Percentiles rank a stretch among this genome's conserved stretches.
These are phyloP conservation scores for Ophioninae sp. DNA, from an alignment of 2,888 invertebrate species.

Conservation along the genomic window DNA sequence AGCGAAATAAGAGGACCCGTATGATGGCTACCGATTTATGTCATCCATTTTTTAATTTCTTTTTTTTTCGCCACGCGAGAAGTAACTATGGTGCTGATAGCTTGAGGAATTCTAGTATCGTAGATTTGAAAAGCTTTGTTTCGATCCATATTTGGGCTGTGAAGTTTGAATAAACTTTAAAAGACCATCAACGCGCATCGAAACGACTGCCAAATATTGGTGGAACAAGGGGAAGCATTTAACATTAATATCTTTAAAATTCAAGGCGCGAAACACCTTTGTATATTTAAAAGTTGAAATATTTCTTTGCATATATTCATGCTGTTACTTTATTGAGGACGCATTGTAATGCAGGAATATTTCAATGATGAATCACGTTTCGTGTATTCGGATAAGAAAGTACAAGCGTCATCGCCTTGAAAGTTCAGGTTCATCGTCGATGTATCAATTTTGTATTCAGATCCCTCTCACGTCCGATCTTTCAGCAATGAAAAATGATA, in stretches of 20 bases:
- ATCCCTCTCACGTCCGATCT: neutral
- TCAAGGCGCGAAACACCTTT: slow-evolving; percentile 48
- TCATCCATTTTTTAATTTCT: too few species aligned
- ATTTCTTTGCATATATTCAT: slow-evolving; percentile 62
- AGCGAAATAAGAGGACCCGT: too few species aligned
- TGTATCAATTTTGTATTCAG: slow-evolving; percentile 26
- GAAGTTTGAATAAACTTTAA: neutral
- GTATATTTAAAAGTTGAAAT: slow-evolving; percentile 61
- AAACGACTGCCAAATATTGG: slow-evolving; percentile 4
- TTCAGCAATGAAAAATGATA: neutral
- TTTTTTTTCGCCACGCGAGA: too few species aligned
- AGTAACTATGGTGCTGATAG: too few species aligned
- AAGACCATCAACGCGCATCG: neutral
- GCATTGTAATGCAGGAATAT: slow-evolving; percentile 57
- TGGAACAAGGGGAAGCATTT: slow-evolving; percentile 33
- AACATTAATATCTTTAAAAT: slow-evolving; percentile 55
- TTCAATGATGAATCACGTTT: slow-evolving; percentile 61
- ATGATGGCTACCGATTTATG: too few species aligned
- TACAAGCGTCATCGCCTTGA: slow-evolving; percentile 56
- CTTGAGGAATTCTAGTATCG: too few species aligned
- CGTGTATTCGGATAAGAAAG: slow-evolving; percentile 59
- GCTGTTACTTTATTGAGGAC: slow-evolving; percentile 59
- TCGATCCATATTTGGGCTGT: neutral
- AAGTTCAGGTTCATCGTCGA: slow-evolving; percentile 50
- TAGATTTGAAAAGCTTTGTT: neutral